phyloP scores from a whole-genome alignment of 2,797 vertebrate genomes.

The Percopsis omiscomaycus region DNA sequence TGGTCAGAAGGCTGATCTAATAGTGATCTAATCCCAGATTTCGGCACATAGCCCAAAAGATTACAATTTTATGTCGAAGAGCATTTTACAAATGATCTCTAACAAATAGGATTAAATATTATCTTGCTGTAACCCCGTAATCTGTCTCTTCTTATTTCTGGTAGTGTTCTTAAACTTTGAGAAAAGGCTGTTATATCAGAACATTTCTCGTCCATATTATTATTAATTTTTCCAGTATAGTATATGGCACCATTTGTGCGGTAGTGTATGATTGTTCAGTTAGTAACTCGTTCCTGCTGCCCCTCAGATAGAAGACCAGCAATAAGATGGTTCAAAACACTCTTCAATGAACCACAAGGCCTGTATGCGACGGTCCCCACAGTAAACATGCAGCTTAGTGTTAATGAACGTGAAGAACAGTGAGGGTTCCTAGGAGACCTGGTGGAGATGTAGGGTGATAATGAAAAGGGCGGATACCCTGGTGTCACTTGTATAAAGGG shows the following conservation, averaged over 20 bases:
- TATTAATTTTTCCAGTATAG: too few species aligned
- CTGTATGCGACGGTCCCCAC: constrained; percentile 19
- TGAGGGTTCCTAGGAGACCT: constrained; percentile 68
- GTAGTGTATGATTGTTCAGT: too few species aligned
- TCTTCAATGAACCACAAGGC: constrained; percentile 50
- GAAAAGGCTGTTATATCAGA: not conserved
- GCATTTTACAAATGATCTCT: constrained; percentile 72
- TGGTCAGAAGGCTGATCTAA: constrained; percentile 42
- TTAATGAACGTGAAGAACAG: constrained; percentile 68
- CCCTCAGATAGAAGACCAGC: too few species aligned
- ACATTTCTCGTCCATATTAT: too few species aligned
- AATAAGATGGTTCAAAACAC: too few species aligned
- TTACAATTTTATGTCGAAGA: constrained; percentile 66
- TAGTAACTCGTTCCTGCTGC: too few species aligned
- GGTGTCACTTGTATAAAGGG: constrained; percentile 42
- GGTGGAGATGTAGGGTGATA: constrained; percentile 67
- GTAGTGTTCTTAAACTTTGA: constrained; percentile 36
- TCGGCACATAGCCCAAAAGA: constrained; percentile 49
- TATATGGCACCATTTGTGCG: too few species aligned
- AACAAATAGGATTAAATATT: constrained; percentile 73
- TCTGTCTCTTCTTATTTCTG: constrained; percentile 51
- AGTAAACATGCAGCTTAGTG: constrained; percentile 56
- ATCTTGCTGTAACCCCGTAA: constrained; percentile 64
- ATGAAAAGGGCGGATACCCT: constrained; percentile 71
- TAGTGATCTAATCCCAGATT: constrained; percentile 73